Conservation (phyloP, 1,140 invertebrate species). For the Zaprionus africanus region DNA sequence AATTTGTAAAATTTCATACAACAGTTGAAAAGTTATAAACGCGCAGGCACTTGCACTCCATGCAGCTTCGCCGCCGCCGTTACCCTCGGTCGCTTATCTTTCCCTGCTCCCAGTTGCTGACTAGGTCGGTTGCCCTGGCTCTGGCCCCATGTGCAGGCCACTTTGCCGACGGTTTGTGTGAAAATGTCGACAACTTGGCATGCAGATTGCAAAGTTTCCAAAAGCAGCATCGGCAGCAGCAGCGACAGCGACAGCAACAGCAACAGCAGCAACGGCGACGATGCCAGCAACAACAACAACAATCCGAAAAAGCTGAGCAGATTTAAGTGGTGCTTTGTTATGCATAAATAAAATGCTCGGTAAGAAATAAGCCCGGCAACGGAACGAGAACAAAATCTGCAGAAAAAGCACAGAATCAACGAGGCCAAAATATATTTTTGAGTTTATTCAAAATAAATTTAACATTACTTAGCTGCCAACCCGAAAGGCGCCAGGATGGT, state of each 20-base stretch:
- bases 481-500: conserved; percentile 49
- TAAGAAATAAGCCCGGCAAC: conserved; percentile 65
- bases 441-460: conserved; percentile 83
- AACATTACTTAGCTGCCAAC: conserved; percentile 75
- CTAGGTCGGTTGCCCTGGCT: background rate
- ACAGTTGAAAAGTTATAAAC: conserved; percentile 83
- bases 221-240: conserved; percentile 49
- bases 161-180: conserved; percentile 69
- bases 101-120: conserved; percentile 1
- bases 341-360: conserved; percentile 80
- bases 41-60: conserved; percentile 77
- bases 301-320: conserved; percentile 61
- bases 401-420: conserved; percentile 21
- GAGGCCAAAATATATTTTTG: conserved; percentile 73
- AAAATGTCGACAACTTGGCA: conserved; percentile 82
- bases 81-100: conserved; percentile 17
- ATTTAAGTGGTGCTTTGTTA: conserved; percentile 83
- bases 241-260: conserved; percentile 52
- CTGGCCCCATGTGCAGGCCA: conserved; percentile 31
- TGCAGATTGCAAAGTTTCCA: conserved; percentile 81
- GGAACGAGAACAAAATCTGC: conserved; percentile 8
- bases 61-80: conserved; percentile 40
- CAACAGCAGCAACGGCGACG: conserved; percentile 32
- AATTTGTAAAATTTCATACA: conserved; percentile 83
- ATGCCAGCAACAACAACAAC: background rate